These are phyloP conservation scores for Zaprionus lineosus DNA, from an alignment of 2,888 invertebrate genomes.

Conservation along the genomic window DNA sequence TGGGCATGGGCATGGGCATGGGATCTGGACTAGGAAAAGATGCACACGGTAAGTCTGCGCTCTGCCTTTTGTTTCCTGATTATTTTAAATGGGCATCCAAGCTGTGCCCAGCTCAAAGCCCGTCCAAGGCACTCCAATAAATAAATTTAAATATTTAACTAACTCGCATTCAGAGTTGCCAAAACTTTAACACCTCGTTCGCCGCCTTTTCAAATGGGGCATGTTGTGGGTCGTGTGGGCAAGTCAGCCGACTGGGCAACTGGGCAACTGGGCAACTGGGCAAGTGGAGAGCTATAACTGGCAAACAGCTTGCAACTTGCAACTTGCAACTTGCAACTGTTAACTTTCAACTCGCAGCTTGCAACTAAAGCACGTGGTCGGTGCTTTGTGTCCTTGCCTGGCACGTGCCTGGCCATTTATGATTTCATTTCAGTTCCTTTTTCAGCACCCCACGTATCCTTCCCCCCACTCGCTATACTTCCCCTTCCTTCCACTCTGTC, in stretches of 20 bases:
- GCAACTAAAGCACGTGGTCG: slow-evolving; percentile 33
- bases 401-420: slow-evolving; percentile 71
- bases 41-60: slow-evolving; percentile 80
- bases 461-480: background rate
- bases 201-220: slow-evolving; percentile 17
- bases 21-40: slow-evolving; percentile 68
- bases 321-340: slow-evolving; percentile 5
- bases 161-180: slow-evolving; percentile 41
- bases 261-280: slow-evolving; percentile 11
- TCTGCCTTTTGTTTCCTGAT: slow-evolving; percentile 46
- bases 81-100: slow-evolving; percentile 63
- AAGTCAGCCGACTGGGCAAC: background rate
- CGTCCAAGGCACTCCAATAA: slow-evolving; percentile 53
- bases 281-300: slow-evolving; percentile 15
- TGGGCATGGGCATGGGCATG: slow-evolving; percentile 15
- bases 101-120: slow-evolving; percentile 1
- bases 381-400: slow-evolving; percentile 5
- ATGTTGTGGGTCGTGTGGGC: too few relatives aligned
- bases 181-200: slow-evolving; percentile 63
- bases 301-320: slow-evolving; percentile 10
- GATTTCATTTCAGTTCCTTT: slow-evolving; percentile 56
- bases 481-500: slow-evolving; percentile 19
- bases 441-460: background rate
- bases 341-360: background rate
- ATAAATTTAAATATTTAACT: slow-evolving; percentile 75